phyloP scores from a whole-genome alignment of 2,113 vertebrate genomes.

The Salvelinus namaycush region DNA sequence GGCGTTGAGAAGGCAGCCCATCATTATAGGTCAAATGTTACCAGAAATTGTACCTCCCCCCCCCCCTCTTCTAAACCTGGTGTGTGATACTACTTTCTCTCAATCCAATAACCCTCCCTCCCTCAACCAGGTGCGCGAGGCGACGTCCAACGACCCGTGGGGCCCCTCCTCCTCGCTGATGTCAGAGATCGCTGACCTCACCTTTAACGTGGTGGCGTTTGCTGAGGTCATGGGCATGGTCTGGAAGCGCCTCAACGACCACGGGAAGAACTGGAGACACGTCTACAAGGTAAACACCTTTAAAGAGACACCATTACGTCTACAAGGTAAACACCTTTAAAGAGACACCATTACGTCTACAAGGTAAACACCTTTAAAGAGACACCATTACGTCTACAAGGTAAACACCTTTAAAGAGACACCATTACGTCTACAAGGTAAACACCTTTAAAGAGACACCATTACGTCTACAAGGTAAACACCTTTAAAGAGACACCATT shows the following conservation, averaged over 20 bases:
- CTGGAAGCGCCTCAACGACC: conserved; percentile 93
- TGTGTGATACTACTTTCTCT: conserved; percentile 15
- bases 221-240: conserved; percentile 97
- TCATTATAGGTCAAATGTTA: too few relatives aligned
- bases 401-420: neutral
- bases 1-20: too few relatives aligned
- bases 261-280: conserved; percentile 95
- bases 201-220: conserved; percentile 93
- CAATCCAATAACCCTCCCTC: conserved; percentile 5
- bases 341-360: too few relatives aligned
- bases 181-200: conserved; percentile 94
- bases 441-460: neutral
- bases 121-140: conserved; percentile 77
- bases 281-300: conserved; percentile 84
- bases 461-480: too few relatives aligned
- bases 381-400: neutral
- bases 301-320: conserved; percentile 62
- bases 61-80: conserved; percentile 27
- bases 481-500: neutral
- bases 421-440: conserved; percentile 67
- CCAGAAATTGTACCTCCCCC: neutral
- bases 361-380: neutral
- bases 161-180: conserved; percentile 93
- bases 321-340: conserved; percentile 78
- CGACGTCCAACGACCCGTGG: conserved; percentile 97